Evolutionary conservation across 2,797 vertebrate species (phyloP).

Genomic region (Anniella stebbinsi): DNA sequence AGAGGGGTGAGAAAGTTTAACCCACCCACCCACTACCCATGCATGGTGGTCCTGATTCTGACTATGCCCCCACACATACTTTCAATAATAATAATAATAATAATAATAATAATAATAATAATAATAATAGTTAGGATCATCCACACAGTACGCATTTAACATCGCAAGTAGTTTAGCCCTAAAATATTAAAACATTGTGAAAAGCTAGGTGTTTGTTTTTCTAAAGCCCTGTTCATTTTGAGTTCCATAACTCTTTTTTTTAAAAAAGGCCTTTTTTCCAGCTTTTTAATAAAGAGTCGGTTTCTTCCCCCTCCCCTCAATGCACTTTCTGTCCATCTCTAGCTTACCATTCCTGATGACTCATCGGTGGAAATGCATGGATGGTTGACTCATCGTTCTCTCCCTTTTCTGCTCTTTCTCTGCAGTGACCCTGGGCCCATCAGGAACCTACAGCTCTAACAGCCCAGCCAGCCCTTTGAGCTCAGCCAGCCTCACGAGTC

Average conservation of each 20-base stretch:
- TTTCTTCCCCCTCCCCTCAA: too few species aligned
- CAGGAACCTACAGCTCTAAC: constrained; percentile 93
- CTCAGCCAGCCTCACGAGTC: constrained; percentile 94
- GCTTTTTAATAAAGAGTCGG: background rate
- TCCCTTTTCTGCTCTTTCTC: constrained; percentile 28
- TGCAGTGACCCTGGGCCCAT: constrained; percentile 85
- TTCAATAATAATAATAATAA: too few species aligned
- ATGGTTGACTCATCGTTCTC: background rate
- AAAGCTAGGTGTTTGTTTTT: background rate
- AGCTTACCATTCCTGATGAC: background rate
- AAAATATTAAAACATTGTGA: background rate
- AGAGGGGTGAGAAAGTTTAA: too few species aligned
- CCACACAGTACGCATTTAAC: too few species aligned
- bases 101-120: too few species aligned
- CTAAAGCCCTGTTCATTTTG: background rate
- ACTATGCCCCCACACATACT: too few species aligned
- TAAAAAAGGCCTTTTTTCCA: background rate
- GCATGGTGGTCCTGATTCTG: too few species aligned
- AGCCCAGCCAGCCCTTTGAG: constrained; percentile 97
- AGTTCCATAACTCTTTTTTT: background rate
- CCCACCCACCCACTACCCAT: too few species aligned
- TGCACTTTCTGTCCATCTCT: background rate
- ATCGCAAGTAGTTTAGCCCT: too few species aligned
- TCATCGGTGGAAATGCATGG: too few species aligned
- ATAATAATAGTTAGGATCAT: too few species aligned